These are phyloP conservation scores for Hyles euphorbiae DNA, from an alignment of 1,140 invertebrate genomes.

Conservation along the genomic window DNA sequence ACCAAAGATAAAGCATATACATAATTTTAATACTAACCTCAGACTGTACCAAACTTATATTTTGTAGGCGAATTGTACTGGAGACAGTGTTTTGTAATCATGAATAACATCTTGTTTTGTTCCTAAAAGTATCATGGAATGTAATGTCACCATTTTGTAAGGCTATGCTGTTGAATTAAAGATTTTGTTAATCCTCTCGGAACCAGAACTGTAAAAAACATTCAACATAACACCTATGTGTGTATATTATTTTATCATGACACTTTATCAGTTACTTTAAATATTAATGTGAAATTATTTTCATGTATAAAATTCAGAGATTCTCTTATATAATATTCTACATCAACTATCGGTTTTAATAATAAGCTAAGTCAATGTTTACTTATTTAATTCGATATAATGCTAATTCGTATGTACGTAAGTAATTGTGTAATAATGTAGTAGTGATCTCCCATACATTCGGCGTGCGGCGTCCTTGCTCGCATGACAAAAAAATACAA, in stretches of 20 bases:
- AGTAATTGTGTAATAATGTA: constrained; percentile 69
- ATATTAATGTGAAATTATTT: too few relatives aligned
- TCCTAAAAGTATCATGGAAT: too few relatives aligned
- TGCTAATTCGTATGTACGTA: constrained; percentile 72
- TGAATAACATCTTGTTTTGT: constrained; percentile 1
- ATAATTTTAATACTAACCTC: constrained; percentile 71
- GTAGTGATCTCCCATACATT: constrained; percentile 72
- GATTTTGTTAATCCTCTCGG: too few relatives aligned
- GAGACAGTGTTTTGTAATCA: constrained; percentile 6
- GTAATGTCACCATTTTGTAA: too few relatives aligned
- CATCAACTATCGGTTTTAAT: constrained; percentile 64
- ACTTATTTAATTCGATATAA: constrained; percentile 72
- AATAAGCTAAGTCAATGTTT: constrained; percentile 73
- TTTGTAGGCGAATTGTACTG: constrained; percentile 44
- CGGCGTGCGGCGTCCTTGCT: constrained; percentile 52
- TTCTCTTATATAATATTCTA: constrained; percentile 26
- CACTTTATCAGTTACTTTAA: too few relatives aligned
- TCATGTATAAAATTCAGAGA: neutral
- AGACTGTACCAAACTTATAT: constrained; percentile 69
- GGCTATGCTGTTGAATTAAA: too few relatives aligned
- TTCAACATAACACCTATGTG: too few relatives aligned
- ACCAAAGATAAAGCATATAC: constrained; percentile 72
- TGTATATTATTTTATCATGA: too few relatives aligned
- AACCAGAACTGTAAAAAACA: too few relatives aligned
- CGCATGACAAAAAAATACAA: constrained; percentile 55